These are phyloP conservation scores for Virgularia gustaviana DNA, from an alignment of 92 coral and sea anemone species.

Conservation along the genomic window DNA sequence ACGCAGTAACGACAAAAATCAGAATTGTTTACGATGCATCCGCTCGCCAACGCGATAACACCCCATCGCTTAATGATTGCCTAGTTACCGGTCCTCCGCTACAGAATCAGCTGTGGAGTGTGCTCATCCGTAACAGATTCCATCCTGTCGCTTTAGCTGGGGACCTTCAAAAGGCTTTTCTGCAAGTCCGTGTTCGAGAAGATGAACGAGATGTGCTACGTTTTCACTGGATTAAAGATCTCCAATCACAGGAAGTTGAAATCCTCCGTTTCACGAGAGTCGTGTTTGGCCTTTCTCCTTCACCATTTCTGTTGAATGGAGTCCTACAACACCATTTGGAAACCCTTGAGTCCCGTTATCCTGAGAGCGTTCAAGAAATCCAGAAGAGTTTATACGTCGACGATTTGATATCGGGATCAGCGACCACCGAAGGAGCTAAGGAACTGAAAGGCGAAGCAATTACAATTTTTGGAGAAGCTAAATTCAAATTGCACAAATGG, in stretches of 20 bases:
- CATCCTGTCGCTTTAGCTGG: slow-evolving; percentile 12
- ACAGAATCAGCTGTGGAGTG: slow-evolving; percentile 50
- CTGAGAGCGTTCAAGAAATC: slow-evolving; percentile 4
- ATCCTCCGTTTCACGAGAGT: not conserved
- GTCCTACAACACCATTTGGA: not conserved
- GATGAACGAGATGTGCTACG: not conserved
- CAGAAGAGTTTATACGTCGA: slow-evolving; percentile 46
- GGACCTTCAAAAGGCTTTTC: slow-evolving; percentile 1
- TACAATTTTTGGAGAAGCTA: no score
- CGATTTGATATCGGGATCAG: slow-evolving; percentile 42
- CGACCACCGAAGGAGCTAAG: slow-evolving; percentile 42
- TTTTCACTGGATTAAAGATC: slow-evolving; percentile 9
- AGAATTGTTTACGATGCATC: slow-evolving; percentile 52
- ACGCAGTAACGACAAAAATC: slow-evolving; percentile 52
- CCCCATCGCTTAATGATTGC: slow-evolving; percentile 57
- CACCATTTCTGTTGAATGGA: not conserved
- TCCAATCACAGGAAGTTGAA: not conserved
- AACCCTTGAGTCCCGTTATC: not conserved
- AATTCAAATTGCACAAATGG: no score
- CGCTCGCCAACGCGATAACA: slow-evolving; percentile 47
- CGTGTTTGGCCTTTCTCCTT: not conserved
- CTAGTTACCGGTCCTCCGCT: slow-evolving; percentile 55
- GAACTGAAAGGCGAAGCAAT: slow-evolving; percentile 45
- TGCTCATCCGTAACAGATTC: slow-evolving; percentile 50
- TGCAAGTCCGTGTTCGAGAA: not conserved